Evolutionary conservation across 2,113 vertebrate genomes (phyloP), one percentile per base, ranked within the genome.

Genomic region (Salminus brasiliensis): DNA sequence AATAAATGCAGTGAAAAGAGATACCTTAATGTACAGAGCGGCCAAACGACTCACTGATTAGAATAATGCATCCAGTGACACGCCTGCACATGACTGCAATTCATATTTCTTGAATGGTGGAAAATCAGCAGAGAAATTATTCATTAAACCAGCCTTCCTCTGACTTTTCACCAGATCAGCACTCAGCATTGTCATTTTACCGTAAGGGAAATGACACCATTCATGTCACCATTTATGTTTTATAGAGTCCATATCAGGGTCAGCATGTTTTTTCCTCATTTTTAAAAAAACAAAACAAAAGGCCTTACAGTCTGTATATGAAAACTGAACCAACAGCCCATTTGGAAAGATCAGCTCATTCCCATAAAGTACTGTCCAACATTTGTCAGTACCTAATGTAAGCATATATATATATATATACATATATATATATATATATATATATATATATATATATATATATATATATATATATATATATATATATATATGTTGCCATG

Each of bases 71-170:
- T 75, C 45, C 76, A 70, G 39, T 76, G 68, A 84, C 69, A 72
- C 6, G 29, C 59, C 23, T 36, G 23, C 12, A 73, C 41, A 47
- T 59, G 57, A 65, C 55, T 57, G 71, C 49, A 78, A 53, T 65
- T 79, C 41, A 55, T 25, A 67, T 41, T 65, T 43, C 49, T n/a
- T 11, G 67, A 69, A 76, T 81, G 57, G 34, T n/a, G 15, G 59
- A 69, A 70, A 81, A 81, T 72, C 25, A 67, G 57, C 55, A 75
- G 55, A 74, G 43, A 77, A 74, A 80, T 79, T 66, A 82, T 65
- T 80, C 39, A 83, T 83, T 81, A 78, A 81, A 72, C 57, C 49
- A 23, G 8, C 23, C 18, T n/a, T 52, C 49, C 5, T 62, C 45
- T 43, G 11, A 34, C 57, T 55, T 72, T 78, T 72, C 53, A 76